Percentiles rank a stretch among this genome's conserved stretches.
Evolutionary conservation across 2,888 invertebrate species (phyloP).

Genomic region (Polyploca ridens): DNA sequence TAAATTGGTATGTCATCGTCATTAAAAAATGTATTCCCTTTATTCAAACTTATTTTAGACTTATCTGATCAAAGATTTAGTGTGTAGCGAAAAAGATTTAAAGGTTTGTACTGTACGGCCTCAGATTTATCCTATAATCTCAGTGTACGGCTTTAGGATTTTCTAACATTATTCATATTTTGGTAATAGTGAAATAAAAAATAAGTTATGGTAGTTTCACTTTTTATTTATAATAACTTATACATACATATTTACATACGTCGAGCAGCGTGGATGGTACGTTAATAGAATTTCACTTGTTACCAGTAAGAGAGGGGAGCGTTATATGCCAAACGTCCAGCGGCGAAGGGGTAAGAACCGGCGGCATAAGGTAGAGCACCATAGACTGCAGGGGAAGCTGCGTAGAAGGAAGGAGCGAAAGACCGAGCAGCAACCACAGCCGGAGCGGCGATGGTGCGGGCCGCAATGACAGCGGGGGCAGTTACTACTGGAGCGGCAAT

Average conservation of each 20-base stretch:
- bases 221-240: slow-evolving; percentile 40
- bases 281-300: slow-evolving; percentile 17
- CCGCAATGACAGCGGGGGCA: slow-evolving; percentile 36
- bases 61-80: too few species aligned
- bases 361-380: slow-evolving; percentile 25
- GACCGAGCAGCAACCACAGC: slow-evolving; percentile 26
- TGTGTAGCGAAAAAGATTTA: too few species aligned
- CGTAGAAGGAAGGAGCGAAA: slow-evolving; percentile 23
- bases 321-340: slow-evolving; percentile 33
- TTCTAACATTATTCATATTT: too few species aligned
- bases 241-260: slow-evolving; percentile 44
- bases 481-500: slow-evolving; percentile 46
- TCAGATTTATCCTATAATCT: too few species aligned
- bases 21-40: too few species aligned
- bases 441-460: slow-evolving; percentile 37
- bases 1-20: neutral
- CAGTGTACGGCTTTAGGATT: too few species aligned
- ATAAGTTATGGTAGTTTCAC: slow-evolving; percentile 45
- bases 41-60: too few species aligned
- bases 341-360: slow-evolving; percentile 28
- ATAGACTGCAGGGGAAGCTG: slow-evolving; percentile 25
- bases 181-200: slow-evolving; percentile 17
- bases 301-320: slow-evolving; percentile 39
- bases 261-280: slow-evolving; percentile 25
- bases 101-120: too few species aligned